A percentile compares a stretch with the other conserved stretches of the same genome.
Evolutionary conservation across 2,888 invertebrate species (phyloP).

Genomic region (Thumatha senex): DNA sequence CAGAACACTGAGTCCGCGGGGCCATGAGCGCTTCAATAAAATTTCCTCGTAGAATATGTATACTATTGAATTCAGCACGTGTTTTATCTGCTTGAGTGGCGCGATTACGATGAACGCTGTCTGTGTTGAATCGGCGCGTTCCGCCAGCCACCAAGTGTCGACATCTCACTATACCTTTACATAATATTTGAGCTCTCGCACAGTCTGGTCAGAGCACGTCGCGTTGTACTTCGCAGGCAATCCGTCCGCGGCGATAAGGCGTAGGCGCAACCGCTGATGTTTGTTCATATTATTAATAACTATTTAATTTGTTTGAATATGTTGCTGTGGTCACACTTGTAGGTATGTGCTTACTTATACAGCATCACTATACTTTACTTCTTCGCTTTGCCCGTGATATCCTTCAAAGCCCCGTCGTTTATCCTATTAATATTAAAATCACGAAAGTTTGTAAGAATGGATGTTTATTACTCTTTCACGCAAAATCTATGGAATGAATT

Average conservation of each 20-base stretch:
- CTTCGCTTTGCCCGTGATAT: too few species aligned
- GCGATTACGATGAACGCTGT: conserved; percentile 3
- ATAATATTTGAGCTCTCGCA: not conserved
- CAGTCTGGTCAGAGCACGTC: not conserved
- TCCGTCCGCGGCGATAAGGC: conserved; percentile 17
- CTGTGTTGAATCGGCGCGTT: not conserved
- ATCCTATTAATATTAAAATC: too few species aligned
- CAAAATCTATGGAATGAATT: too few species aligned
- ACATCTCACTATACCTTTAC: not conserved
- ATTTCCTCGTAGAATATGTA: not conserved
- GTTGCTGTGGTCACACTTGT: not conserved
- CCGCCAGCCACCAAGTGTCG: conserved; percentile 1
- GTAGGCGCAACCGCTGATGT: conserved; percentile 5
- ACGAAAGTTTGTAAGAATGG: too few species aligned
- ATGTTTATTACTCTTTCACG: too few species aligned
- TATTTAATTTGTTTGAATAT: conserved; percentile 23
- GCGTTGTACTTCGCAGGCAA: not conserved
- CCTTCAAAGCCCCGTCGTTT: too few species aligned
- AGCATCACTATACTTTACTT: too few species aligned
- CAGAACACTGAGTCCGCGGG: too few species aligned
- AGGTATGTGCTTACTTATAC: not conserved
- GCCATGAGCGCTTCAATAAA: too few species aligned
- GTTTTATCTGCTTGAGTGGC: conserved; percentile 9
- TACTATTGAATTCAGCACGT: conserved; percentile 1
- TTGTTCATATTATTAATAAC: conserved; percentile 28